phyloP scores from a whole-genome alignment of 2,797 vertebrate species.

The Spea hammondii region DNA sequence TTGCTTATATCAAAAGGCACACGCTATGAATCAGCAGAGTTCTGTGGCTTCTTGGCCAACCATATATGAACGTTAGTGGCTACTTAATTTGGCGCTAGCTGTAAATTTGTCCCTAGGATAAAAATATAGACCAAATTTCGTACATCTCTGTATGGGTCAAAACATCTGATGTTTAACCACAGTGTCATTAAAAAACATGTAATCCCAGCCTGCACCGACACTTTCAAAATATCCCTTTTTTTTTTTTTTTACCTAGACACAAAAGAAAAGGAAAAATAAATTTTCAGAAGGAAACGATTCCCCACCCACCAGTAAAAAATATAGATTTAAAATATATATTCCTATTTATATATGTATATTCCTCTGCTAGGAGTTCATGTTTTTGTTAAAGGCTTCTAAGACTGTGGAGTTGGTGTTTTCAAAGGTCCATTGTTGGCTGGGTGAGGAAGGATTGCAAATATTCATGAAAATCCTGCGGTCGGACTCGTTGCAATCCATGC shows the following conservation, averaged over 20 bases:
- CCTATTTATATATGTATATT: constrained; percentile 50
- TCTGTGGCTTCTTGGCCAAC: too few relatives aligned
- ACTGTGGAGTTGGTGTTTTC: constrained; percentile 87
- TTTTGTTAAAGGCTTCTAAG: constrained; percentile 83
- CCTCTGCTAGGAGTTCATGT: constrained; percentile 65
- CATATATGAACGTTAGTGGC: too few relatives aligned
- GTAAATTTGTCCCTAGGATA: too few relatives aligned
- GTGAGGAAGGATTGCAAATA: constrained; percentile 77
- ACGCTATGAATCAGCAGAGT: too few relatives aligned
- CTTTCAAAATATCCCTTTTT: constrained; percentile 16
- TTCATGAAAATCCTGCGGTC: constrained; percentile 90
- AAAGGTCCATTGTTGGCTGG: constrained; percentile 89
- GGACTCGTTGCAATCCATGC: constrained; percentile 79
- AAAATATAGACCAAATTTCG: too few relatives aligned
- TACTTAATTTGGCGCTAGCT: too few relatives aligned
- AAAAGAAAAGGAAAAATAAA: constrained; percentile 19
- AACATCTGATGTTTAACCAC: not conserved
- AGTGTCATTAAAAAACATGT: constrained; percentile 64
- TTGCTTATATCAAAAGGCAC: too few relatives aligned
- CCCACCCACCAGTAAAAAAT: constrained; percentile 67
- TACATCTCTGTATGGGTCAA: not conserved
- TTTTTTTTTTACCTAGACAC: not conserved
- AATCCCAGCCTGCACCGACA: constrained; percentile 54
- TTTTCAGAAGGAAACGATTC: constrained; percentile 48
- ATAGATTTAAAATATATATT: constrained; percentile 64